phyloP scores from a whole-genome alignment of 2,888 invertebrate genomes.

The Blastobasis lacticolella region DNA sequence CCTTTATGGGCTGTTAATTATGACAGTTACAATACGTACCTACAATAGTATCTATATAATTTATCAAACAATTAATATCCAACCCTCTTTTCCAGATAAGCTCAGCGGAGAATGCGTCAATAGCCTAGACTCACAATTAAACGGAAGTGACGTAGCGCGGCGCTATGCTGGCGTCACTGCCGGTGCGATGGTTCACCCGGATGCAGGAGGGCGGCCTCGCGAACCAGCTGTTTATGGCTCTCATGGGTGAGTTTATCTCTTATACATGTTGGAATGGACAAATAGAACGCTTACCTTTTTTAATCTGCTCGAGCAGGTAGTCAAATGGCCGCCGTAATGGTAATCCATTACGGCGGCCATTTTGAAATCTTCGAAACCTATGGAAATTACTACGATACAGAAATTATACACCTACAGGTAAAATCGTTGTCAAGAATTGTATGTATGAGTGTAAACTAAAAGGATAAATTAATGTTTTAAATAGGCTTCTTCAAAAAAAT shows the following conservation, averaged over 20 bases:
- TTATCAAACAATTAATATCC: no score
- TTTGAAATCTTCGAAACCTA: neutral
- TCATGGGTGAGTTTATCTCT: conserved; percentile 52
- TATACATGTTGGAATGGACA: neutral
- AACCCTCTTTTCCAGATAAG: neutral
- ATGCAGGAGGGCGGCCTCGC: conserved; percentile 51
- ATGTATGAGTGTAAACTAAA: no score
- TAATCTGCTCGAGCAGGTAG: no score
- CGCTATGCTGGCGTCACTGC: conserved; percentile 42
- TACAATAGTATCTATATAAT: no score
- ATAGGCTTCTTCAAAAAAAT: no score
- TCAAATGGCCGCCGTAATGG: neutral
- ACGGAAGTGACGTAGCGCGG: conserved; percentile 15
- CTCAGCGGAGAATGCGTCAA: conserved; percentile 24
- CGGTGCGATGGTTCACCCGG: conserved; percentile 49
- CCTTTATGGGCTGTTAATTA: no score
- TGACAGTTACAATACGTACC: no score
- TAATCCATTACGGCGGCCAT: neutral
- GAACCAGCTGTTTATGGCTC: conserved; percentile 62
- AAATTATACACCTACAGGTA: neutral
- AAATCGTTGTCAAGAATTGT: neutral
- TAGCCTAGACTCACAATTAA: conserved; percentile 19
- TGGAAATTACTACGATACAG: neutral
- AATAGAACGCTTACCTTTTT: neutral
- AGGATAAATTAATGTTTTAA: no score